phyloP scores from a whole-genome alignment of 2,797 vertebrate genomes.

The Sebastes steindachneri region DNA sequence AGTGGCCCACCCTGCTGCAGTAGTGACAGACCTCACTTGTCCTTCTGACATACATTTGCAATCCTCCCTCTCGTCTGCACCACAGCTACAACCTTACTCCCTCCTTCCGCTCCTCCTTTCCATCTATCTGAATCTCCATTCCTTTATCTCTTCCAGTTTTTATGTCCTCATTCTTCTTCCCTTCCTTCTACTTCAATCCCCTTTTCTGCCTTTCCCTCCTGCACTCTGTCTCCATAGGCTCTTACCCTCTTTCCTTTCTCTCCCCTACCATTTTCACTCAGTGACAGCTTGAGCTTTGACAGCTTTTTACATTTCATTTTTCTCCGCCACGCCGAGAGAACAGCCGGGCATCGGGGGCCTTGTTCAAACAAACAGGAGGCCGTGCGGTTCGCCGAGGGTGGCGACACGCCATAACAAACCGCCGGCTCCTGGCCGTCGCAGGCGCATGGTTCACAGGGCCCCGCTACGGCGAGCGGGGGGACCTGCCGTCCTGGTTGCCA shows the following conservation, averaged over 20 bases:
- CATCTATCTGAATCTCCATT: background rate
- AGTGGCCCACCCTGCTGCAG: slow-evolving; percentile 57
- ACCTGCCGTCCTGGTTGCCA: slow-evolving; percentile 54
- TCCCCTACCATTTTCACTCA: slow-evolving; percentile 24
- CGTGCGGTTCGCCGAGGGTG: slow-evolving; percentile 77
- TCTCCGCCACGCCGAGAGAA: slow-evolving; percentile 49
- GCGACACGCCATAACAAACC: slow-evolving; percentile 77
- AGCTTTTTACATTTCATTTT: slow-evolving; percentile 68
- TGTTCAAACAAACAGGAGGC: slow-evolving; percentile 85
- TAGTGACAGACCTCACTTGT: slow-evolving; percentile 70
- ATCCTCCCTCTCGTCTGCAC: background rate
- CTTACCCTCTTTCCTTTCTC: background rate
- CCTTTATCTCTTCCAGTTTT: background rate
- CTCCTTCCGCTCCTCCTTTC: background rate
- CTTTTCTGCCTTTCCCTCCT: background rate
- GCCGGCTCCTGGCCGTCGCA: slow-evolving; percentile 68
- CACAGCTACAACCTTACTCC: background rate
- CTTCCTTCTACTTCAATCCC: background rate
- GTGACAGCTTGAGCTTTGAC: slow-evolving; percentile 68
- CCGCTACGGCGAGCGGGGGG: slow-evolving; percentile 19
- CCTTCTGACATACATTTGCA: slow-evolving; percentile 66
- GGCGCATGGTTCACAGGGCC: slow-evolving; percentile 38
- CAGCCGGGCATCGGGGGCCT: slow-evolving; percentile 72
- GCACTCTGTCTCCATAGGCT: background rate
- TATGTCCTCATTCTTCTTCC: background rate